Conservation (phyloP, 2,888 invertebrate species). For the Drosophila rellima region DNA sequence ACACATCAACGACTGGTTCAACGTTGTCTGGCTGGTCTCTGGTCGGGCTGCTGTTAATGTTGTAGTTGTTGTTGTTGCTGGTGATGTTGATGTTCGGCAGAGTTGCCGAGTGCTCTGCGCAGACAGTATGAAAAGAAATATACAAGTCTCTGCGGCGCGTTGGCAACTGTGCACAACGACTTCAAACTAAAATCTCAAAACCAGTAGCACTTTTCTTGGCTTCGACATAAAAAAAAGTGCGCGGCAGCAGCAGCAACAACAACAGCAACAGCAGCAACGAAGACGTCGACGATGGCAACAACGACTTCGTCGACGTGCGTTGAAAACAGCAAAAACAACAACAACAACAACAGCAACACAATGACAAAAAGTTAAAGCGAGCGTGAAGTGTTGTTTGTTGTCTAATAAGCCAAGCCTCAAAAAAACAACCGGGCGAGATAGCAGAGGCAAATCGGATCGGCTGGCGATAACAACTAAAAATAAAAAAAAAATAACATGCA, state of each 20-base stretch:
- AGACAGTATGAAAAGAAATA: conserved; percentile 50
- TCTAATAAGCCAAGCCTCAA: conserved; percentile 76
- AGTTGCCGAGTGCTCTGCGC: conserved; percentile 63
- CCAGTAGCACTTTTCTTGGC: conserved; percentile 83
- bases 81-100: conserved; percentile 55
- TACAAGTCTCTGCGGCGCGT: conserved; percentile 58
- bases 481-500: not conserved
- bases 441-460: conserved; percentile 60
- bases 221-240: conserved; percentile 62
- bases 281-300: conserved; percentile 46
- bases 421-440: conserved; percentile 49
- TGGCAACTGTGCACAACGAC: conserved; percentile 67
- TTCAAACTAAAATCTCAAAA: conserved; percentile 74
- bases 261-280: conserved; percentile 37
- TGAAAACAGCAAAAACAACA: conserved; percentile 39
- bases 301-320: conserved; percentile 47
- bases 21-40: conserved; percentile 59
- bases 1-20: conserved; percentile 67
- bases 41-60: conserved; percentile 43
- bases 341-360: conserved; percentile 43
- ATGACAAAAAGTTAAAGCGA: conserved; percentile 66
- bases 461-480: conserved; percentile 48
- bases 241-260: conserved; percentile 48
- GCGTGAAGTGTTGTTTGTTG: conserved; percentile 65
- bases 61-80: conserved; percentile 27